These are phyloP conservation scores for Schizotus pectinicornis DNA, from an alignment of 2,888 invertebrate genomes.

Conservation along the genomic window DNA sequence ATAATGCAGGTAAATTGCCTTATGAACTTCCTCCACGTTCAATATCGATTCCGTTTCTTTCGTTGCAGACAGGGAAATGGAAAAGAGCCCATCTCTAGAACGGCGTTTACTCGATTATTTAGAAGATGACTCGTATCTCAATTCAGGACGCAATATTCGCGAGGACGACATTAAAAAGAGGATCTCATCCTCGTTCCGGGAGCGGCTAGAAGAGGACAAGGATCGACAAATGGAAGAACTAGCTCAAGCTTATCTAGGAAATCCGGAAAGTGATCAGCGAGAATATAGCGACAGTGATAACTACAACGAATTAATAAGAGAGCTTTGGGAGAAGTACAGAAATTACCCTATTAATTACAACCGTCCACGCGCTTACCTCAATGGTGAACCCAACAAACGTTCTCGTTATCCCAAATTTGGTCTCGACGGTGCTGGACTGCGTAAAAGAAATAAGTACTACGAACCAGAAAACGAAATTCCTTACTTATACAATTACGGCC, in stretches of 20 bases:
- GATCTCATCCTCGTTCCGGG: conserved; percentile 64
- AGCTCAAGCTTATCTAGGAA: conserved; percentile 46
- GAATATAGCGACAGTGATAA: conserved; percentile 53
- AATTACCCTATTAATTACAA: conserved; percentile 55
- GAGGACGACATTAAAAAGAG: conserved; percentile 49
- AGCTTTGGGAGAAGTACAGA: conserved; percentile 66
- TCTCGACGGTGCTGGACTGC: conserved; percentile 49
- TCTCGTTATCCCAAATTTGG: conserved; percentile 50
- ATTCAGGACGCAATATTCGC: conserved; percentile 17
- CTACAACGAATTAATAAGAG: conserved; percentile 58
- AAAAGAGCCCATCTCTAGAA: conserved; percentile 22
- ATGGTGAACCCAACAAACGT: conserved; percentile 44
- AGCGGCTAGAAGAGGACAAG: conserved; percentile 63
- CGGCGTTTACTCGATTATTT: conserved; percentile 42
- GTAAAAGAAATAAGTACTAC: conserved; percentile 45
- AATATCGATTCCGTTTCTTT: neutral
- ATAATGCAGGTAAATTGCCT: conserved; percentile 22
- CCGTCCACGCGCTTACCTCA: conserved; percentile 47
- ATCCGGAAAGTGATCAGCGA: conserved; percentile 58
- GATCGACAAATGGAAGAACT: conserved; percentile 53
- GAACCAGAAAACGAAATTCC: conserved; percentile 34
- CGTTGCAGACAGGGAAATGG: conserved; percentile 22
- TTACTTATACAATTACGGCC: conserved; percentile 35
- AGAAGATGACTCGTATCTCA: conserved; percentile 41
- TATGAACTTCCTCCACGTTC: neutral